phyloP scores from a whole-genome alignment of 1,140 invertebrate genomes.

The Nomia melanderi region DNA sequence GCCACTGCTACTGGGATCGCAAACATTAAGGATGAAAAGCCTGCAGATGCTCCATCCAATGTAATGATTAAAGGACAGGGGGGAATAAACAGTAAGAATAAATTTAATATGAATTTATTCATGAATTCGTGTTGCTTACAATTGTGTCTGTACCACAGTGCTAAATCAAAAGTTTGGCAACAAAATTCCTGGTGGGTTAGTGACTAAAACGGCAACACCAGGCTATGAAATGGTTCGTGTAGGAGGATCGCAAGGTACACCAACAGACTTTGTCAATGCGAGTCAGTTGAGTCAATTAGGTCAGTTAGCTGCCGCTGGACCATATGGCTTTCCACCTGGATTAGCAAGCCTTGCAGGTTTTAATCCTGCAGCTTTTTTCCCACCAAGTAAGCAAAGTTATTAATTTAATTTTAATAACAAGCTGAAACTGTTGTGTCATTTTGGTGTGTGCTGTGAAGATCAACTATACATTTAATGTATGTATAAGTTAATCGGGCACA shows the following conservation, averaged over 20 bases:
- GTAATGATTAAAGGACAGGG: conserved; percentile 66
- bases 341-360: conserved; percentile 77
- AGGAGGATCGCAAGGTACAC: conserved; percentile 72
- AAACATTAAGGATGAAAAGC: conserved; percentile 73
- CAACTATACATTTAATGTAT: conserved; percentile 36
- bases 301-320: conserved; percentile 64
- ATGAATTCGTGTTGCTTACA: not conserved
- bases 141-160: conserved; percentile 48
- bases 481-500: conserved; percentile 35
- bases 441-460: not conserved
- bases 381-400: conserved; percentile 86
- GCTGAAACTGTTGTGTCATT: not conserved
- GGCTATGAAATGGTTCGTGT: conserved; percentile 80
- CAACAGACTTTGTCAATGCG: conserved; percentile 63
- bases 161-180: conserved; percentile 72
- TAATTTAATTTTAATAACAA: not conserved
- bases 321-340: conserved; percentile 63
- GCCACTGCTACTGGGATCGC: conserved; percentile 86
- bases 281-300: conserved; percentile 70
- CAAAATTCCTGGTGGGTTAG: conserved; percentile 81
- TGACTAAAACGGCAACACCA: conserved; percentile 79
- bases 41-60: conserved; percentile 40
- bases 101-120: not conserved
- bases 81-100: conserved; percentile 64
- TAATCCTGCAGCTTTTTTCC: conserved; percentile 87